Base-by-base conservation (phyloP, 2,797 vertebrate genomes). In the Cichlasoma orientale region DNA sequence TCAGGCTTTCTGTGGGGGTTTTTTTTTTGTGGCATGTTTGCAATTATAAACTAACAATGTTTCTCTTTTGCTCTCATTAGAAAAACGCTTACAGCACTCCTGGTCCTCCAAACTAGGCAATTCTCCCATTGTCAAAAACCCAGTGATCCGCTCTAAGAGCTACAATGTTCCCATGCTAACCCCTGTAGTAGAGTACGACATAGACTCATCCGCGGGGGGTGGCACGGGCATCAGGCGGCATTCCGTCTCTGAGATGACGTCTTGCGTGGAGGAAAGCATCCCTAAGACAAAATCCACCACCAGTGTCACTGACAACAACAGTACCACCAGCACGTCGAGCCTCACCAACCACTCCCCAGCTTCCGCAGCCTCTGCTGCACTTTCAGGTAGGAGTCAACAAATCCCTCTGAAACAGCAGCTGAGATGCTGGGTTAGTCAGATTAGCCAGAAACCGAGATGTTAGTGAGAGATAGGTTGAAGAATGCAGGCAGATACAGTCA, bases 141-240 rank as follows among this genome's bases (percentile, higher is more conserved):
- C 94, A 0, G 98, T 99, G 86, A 96, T 98, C 21, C 96, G 97
- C 1, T 99, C 98, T 0, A 97, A 98, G 93, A 99, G 98, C 94
- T 99, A 99, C 95, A 99, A 99, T 86, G 95, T 98, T 0, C 97
- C 97, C 0, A 92, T 98, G 93, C 95, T 99, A 87, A 98, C 97
- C 0, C 98, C 98, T 0, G 96, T 99, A 83, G 97, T 93, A 0
- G 98, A 99, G 91, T 96, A 97, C 0, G 97, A 98, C 58, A 16
- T 23, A 0, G 93, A 94, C 6, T 29, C 88, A 0, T 70, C 84
- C 1, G 0, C 74, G 0, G 90, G 85, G 0, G 92, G 94, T 0
- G 83, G 93, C 2, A 3, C 92, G 0, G 86, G 97, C 19, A 93
- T 97, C 89, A 95, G 98, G 7, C 92, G 98, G 6, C 98, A 99